Percentiles rank a stretch among this genome's conserved stretches.
Conservation (phyloP, 2,888 invertebrate species). For the Odontocerum albicorne region DNA sequence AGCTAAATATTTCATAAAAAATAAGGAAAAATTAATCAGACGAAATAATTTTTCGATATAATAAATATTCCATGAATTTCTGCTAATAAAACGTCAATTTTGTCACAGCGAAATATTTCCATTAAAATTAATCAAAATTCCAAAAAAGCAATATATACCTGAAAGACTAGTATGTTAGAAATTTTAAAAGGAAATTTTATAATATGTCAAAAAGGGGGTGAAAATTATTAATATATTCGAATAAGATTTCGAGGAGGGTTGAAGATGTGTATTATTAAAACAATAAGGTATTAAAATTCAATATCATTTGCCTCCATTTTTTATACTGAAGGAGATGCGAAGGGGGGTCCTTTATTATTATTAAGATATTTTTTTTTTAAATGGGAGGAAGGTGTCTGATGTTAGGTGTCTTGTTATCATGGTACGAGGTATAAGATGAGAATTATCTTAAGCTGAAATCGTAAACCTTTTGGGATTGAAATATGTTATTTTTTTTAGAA, state of each 20-base stretch:
- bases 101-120: too few species aligned
- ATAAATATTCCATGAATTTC: too few species aligned
- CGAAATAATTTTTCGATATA: too few species aligned
- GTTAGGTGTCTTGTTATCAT: slow-evolving; percentile 4
- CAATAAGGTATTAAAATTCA: slow-evolving; percentile 38
- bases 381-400: slow-evolving; percentile 10
- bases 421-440: too few species aligned
- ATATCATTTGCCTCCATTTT: slow-evolving; percentile 28
- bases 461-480: too few species aligned
- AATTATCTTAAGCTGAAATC: too few species aligned
- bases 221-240: slow-evolving; percentile 14
- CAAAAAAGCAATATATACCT: neutral
- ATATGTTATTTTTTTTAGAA: too few species aligned
- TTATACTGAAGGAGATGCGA: slow-evolving; percentile 12
- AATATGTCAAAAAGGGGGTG: neutral
- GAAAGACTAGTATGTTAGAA: neutral
- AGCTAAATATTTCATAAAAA: neutral
- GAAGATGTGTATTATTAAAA: slow-evolving; percentile 32
- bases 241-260: slow-evolving; percentile 12
- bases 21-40: too few species aligned
- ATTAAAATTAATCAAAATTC: too few species aligned
- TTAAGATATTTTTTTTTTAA: slow-evolving; percentile 23
- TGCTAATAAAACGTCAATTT: too few species aligned
- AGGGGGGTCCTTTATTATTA: slow-evolving; percentile 21
- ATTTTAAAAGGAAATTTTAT: neutral